Percentiles rank a stretch among this genome's conserved stretches.
Evolutionary conservation across 35 echinoderm and acorn worm species (phyloP).

Genomic region (Apostichopus californicus): DNA sequence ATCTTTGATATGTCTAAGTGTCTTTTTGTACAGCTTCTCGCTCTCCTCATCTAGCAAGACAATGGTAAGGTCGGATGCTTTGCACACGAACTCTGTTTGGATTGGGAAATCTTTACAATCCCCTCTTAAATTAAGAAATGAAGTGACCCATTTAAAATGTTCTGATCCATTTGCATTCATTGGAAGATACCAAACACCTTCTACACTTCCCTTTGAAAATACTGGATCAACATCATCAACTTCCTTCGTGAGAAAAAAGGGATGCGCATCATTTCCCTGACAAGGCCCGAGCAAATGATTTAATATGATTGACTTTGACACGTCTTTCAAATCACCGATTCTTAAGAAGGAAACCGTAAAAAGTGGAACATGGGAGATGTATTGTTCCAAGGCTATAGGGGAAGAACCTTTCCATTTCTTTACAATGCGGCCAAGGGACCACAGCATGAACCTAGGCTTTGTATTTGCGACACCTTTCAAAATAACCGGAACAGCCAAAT

Average conservation of each 20-base stretch:
- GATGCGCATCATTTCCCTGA: constrained; percentile 23
- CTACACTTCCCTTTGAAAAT: constrained; percentile 12
- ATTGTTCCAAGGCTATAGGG: constrained; percentile 1
- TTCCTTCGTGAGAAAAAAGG: background rate
- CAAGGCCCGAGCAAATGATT: background rate
- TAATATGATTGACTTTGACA: too few species aligned
- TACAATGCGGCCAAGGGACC: background rate
- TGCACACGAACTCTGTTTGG: background rate
- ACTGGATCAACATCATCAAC: background rate
- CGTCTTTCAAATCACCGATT: too few species aligned
- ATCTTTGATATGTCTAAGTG: background rate
- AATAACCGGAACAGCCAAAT: constrained; percentile 37
- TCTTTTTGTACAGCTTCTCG: background rate
- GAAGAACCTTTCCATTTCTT: constrained; percentile 22
- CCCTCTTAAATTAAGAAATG: constrained; percentile 8
- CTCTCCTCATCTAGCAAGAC: background rate
- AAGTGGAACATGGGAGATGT: background rate
- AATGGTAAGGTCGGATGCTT: constrained; percentile 14
- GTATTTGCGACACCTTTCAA: background rate
- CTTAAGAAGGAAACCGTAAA: too few species aligned
- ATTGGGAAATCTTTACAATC: background rate
- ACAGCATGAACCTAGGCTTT: background rate
- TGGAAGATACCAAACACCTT: constrained; percentile 26
- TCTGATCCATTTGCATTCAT: constrained; percentile 33
- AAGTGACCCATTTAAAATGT: constrained; percentile 19